A percentile compares a stretch with the other conserved stretches of the same genome.
Conservation (phyloP, 92 coral and sea anemone species). For the Scolanthus callimorphus region DNA sequence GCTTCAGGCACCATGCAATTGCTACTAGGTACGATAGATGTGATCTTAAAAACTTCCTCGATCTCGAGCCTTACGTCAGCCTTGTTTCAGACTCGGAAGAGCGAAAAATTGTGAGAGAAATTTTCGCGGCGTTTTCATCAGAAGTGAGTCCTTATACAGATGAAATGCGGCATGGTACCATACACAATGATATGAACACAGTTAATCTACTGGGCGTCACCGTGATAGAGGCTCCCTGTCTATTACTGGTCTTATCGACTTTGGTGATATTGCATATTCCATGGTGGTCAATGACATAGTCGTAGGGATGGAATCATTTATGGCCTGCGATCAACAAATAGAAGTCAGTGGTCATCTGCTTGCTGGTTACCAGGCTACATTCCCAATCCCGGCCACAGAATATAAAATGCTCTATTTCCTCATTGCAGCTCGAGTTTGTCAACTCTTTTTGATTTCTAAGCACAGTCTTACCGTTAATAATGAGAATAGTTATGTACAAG, state of each 20-base stretch:
- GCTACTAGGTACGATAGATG: conserved; percentile 22
- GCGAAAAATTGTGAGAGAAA: conserved; percentile 19
- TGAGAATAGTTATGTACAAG: neutral
- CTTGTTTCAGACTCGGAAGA: conserved; percentile 12
- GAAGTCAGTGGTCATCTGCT: conserved; percentile 38
- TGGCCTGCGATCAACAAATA: conserved; percentile 17
- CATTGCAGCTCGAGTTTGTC: conserved; percentile 41
- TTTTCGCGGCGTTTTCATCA: conserved; percentile 18
- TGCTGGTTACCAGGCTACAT: conserved; percentile 58
- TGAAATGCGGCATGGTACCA: conserved; percentile 28
- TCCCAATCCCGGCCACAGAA: conserved; percentile 43
- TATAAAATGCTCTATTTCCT: conserved; percentile 30
- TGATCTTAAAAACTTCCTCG: conserved; percentile 41
- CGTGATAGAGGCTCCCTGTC: neutral
- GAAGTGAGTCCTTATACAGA: conserved; percentile 25
- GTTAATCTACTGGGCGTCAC: conserved; percentile 1
- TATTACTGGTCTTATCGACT: conserved; percentile 45
- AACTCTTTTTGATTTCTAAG: conserved; percentile 14
- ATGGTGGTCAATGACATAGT: conserved; percentile 39
- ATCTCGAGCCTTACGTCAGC: conserved; percentile 33
- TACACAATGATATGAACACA: conserved; percentile 27
- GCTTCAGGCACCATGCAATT: conserved; percentile 25
- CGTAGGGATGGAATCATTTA: conserved; percentile 12
- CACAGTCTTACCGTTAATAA: neutral
- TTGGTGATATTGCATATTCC: conserved; percentile 44